A percentile compares a stretch with the other conserved stretches of the same genome.
phyloP scores from a whole-genome alignment of 1,140 invertebrate genomes.

The Dreissena rostriformis region DNA sequence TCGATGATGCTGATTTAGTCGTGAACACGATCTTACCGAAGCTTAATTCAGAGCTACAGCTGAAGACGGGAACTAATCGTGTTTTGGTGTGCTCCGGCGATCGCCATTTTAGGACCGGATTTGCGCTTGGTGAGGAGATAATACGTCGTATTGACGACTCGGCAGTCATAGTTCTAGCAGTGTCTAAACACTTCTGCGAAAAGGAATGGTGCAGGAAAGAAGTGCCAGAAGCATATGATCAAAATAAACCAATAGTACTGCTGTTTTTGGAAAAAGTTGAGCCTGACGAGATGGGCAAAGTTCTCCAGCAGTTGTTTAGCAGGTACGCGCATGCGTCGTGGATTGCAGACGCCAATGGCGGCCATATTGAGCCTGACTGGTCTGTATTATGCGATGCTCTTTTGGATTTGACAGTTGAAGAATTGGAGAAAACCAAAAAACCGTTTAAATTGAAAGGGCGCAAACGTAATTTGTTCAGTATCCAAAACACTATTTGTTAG shows the following conservation, averaged over 20 bases:
- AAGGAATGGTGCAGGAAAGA: constrained; percentile 5
- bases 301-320: too few species aligned
- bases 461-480: too few species aligned
- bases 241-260: constrained; percentile 19
- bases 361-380: too few species aligned
- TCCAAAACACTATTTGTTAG: too few species aligned
- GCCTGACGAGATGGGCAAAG: background rate
- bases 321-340: too few species aligned
- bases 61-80: constrained; percentile 21
- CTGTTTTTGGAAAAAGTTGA: constrained; percentile 24
- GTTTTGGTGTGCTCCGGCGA: constrained; percentile 18
- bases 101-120: constrained; percentile 7
- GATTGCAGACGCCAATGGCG: too few species aligned
- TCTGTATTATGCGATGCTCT: too few species aligned
- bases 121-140: constrained; percentile 1
- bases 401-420: too few species aligned
- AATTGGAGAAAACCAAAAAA: too few species aligned
- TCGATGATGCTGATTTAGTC: constrained; percentile 21
- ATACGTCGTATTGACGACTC: background rate
- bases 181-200: background rate
- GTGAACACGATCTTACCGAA: background rate
- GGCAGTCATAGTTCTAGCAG: background rate
- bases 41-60: constrained; percentile 3
- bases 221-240: background rate
- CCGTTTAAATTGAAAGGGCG: too few species aligned